Conservation (phyloP, 2,113 vertebrate genomes). For the Cyphomyrus discorhynchus region DNA sequence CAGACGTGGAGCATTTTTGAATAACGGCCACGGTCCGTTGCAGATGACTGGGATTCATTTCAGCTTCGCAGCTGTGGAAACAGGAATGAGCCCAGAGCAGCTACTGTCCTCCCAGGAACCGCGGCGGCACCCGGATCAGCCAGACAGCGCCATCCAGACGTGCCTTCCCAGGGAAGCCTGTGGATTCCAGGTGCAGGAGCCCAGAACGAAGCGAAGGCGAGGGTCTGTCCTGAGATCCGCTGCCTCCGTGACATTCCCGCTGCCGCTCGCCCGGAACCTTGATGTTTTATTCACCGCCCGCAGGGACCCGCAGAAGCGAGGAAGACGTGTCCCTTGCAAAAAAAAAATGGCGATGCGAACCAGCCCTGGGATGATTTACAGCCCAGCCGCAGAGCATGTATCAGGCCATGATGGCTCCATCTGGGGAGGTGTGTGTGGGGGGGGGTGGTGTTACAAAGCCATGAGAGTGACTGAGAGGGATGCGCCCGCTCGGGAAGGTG, state of each 20-base stretch:
- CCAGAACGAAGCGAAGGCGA: background rate
- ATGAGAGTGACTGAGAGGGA: background rate
- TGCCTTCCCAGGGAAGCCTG: background rate
- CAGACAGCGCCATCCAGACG: background rate
- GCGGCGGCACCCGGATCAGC: background rate
- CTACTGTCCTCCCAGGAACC: background rate
- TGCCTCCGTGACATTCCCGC: background rate
- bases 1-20: background rate
- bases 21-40: background rate
- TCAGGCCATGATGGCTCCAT: background rate
- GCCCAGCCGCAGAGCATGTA: background rate
- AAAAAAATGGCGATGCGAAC: background rate
- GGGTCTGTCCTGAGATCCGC: background rate
- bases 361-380: background rate
- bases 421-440: background rate
- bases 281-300: constrained; percentile 5
- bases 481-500: background rate
- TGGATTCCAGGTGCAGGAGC: background rate
- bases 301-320: background rate
- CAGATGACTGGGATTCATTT: background rate
- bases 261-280: background rate
- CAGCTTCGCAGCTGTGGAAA: background rate
- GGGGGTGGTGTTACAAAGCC: background rate
- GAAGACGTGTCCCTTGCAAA: background rate
- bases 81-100: background rate